Evolutionary conservation across 2,797 vertebrate species (phyloP), one percentile per base, ranked within the genome.

Genomic region (Clarias platycephalus): DNA sequence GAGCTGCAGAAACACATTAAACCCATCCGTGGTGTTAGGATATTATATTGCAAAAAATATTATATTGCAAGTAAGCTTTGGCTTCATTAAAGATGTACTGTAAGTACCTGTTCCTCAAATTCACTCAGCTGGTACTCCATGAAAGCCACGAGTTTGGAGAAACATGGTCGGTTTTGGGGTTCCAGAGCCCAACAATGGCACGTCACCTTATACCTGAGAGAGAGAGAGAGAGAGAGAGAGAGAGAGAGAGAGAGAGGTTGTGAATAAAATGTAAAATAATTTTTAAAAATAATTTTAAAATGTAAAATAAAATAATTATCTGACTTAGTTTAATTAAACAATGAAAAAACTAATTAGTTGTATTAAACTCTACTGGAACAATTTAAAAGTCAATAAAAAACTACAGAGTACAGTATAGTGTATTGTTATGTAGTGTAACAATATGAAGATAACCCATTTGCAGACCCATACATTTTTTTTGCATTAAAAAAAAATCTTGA

Each of bases 141-240:
- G 82, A 95, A 95, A 24, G 94, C 95, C 90, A 95, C 94, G 86
- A 98, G 90, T 86, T 94, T 92, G 60, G 95, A 95, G 92, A 99
- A 99, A 37, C 95, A 94, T 0, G 97, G 98, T 55, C 98, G 95
- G 85, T 94, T 91, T 80, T 87, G 89, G 1, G 95, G 93, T 87
- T 97, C 94, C 85, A 96, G 93, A 77, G 93, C 93, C 98, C 98
- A 99, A 90, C 98, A 99, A 83, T 92, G 94, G 10, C 95, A 92
- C 96, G 99, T 98, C 28, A 97, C 88, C 9, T 26, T 55, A n/a
- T 99, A 99, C 89, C 98, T 99, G 89, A 58, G 62, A 26, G 74
- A 44, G 44, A 44, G 44, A 44, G 8, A 44, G 40, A 34, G 34
- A 34, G 31, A 34, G 31, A 34, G 31, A 34, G 31, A 34, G 31